Base-by-base conservation (phyloP, 1,140 invertebrate genomes). In the Steinernema feltiae region DNA sequence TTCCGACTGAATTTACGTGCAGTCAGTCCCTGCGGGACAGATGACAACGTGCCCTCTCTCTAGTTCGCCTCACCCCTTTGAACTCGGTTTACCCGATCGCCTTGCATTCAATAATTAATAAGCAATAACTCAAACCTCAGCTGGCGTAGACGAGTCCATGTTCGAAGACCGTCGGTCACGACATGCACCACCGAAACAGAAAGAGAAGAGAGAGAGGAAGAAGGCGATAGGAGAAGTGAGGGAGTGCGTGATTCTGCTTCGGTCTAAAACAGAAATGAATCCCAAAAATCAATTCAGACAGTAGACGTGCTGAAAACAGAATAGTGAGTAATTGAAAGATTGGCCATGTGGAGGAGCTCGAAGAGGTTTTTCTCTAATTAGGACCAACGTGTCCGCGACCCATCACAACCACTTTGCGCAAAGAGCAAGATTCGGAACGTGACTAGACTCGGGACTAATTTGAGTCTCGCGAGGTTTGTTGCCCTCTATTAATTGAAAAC, bases 281-380 rank as follows among this genome's bases (percentile, higher is more conserved):
- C 24, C 53, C 53, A 63, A 63, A 63, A 63, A 63, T 63, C 53
- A 63, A 63, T 63, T 27, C 7, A 63, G 53, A 63, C 53, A 27
- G 7, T 63, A 3, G 53, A 63, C 53, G 24, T 63, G 53, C 24
- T 63, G 53, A 63, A 63, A 63, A 63, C 53, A 63, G 53, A 63
- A 63, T 27, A 63, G 53, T 63, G 53, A 27, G 53, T 63, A 63
- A 63, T 63, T 63, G 53, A 63, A 63, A 63, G 53, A 63, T 63
- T 63, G 53, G 53, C 24, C 35, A 18, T 41, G 35, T 63, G 53
- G 53, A 7, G 53, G 53, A 41, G 18, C 53, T 15, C 24, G 53
- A 12, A 17, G 53, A 3, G 53, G n/a, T n/a, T n/a, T n/a, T 21
- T 3, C 53, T 7, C 53, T 63, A 63, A 63, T 63, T 63, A 63